phyloP scores from a whole-genome alignment of 2,797 vertebrate species.

The Epinephelus awoara region DNA sequence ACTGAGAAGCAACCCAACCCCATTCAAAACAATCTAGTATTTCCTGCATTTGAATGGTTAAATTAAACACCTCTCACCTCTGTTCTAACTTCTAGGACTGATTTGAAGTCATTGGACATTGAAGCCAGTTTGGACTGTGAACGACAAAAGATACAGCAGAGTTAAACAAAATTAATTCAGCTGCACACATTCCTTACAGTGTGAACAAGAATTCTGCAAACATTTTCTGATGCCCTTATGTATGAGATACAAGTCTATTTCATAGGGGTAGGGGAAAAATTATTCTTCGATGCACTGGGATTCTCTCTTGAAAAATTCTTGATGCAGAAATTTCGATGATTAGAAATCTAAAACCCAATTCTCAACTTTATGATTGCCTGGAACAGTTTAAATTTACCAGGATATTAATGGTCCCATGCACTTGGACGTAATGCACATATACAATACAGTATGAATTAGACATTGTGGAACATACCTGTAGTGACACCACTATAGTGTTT shows the following conservation, averaged over 20 bases:
- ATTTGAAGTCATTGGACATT: constrained; percentile 98
- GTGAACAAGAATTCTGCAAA: neutral
- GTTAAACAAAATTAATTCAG: constrained; percentile 12
- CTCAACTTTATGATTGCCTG: too few relatives aligned
- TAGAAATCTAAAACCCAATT: too few relatives aligned
- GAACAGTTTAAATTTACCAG: too few relatives aligned
- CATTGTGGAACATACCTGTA: constrained; percentile 84
- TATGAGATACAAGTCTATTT: too few relatives aligned
- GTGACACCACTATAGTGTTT: constrained; percentile 93
- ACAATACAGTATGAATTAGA: neutral
- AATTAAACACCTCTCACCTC: constrained; percentile 86
- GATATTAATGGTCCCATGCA: too few relatives aligned
- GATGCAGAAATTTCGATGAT: too few relatives aligned
- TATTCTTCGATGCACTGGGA: too few relatives aligned
- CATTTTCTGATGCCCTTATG: neutral
- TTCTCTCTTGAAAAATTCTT: too few relatives aligned
- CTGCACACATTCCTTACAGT: neutral
- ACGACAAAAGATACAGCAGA: constrained; percentile 30
- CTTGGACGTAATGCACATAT: neutral
- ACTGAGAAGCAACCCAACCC: neutral
- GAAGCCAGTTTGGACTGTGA: constrained; percentile 94
- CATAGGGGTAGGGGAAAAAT: too few relatives aligned
- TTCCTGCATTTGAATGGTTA: neutral
- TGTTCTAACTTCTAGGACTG: constrained; percentile 95
- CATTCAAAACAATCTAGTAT: neutral